Evolutionary conservation across 2,888 invertebrate species (phyloP), one percentile per base, ranked within the genome.

Genomic region (Nomada fucata): DNA sequence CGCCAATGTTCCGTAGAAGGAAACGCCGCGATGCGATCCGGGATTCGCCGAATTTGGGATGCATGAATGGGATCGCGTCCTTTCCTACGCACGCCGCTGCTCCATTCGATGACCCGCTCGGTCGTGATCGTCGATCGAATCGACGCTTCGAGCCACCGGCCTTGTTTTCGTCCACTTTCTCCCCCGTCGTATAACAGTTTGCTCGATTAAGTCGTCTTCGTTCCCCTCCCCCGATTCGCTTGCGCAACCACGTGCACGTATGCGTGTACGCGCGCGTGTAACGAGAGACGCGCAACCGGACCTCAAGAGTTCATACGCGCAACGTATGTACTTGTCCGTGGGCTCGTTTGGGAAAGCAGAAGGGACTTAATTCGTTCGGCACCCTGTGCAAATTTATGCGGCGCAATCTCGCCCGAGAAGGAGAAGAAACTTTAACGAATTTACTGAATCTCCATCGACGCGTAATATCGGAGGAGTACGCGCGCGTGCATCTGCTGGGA

Each of bases 21-120:
- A 63, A 74, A 77, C 61, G 65, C 15, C 79, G 71, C 23, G 64
- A 63, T 57, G 74, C 63, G 64, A 74, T 55, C 23, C 42, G 29
- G 50, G 72, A 60, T 67, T 74, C 67, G 36, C 84, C 86, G 77
- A 86, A 86, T 86, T 86, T 86, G 86, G 86, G 50, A 82, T 60
- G 76, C 69, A 72, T 74, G 53, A 76, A 84, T 84, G 76, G 76
- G 65, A 50, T 76, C 75, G 70, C 60, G 81, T 68, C 81, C 64
- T 67, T 65, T 68, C 29, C 64, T 60, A 52, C 23, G 47, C 18
- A 7, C 5, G 23, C 2, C 23, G 60, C 65, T 23, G 42, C 55
- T 59, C 64, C 55, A 72, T 72, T 23, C 76, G 55, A 68, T 44
- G 61, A 71, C 52, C 69, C 71, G 26, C 61, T 68, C 74, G 2